A percentile compares a stretch with the other conserved stretches of the same genome.
These are phyloP conservation scores for Ochropacha duplaris DNA, from an alignment of 2,888 invertebrate species.

Conservation along the genomic window DNA sequence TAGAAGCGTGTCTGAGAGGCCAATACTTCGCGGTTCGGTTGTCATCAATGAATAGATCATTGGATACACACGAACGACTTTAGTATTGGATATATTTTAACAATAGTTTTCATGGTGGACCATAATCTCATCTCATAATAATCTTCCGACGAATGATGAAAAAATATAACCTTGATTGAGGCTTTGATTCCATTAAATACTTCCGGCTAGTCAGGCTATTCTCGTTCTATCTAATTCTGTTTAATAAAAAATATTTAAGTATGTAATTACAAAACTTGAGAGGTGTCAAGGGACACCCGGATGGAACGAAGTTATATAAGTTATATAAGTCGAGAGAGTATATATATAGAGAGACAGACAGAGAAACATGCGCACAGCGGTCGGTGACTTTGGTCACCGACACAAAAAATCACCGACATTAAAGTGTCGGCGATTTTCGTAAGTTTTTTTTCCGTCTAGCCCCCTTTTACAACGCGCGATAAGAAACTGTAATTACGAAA, in stretches of 20 bases:
- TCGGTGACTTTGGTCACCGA: too few relatives aligned
- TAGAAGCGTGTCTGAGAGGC: slow-evolving; percentile 48
- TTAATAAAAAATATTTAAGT: slow-evolving; percentile 25
- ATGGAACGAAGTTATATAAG: too few relatives aligned
- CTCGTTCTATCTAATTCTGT: not conserved
- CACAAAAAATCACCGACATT: too few relatives aligned
- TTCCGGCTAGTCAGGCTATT: not conserved
- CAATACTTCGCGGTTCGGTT: slow-evolving; percentile 54
- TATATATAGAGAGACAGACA: too few relatives aligned
- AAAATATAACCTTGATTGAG: slow-evolving; percentile 9
- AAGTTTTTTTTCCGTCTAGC: too few relatives aligned
- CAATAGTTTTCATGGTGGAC: slow-evolving; percentile 39
- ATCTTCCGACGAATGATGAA: slow-evolving; percentile 15
- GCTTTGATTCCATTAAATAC: slow-evolving; percentile 7
- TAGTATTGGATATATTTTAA: slow-evolving; percentile 41
- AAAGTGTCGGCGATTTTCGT: too few relatives aligned
- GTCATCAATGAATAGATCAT: slow-evolving; percentile 53
- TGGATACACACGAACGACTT: slow-evolving; percentile 60
- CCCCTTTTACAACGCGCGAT: too few relatives aligned
- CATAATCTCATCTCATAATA: slow-evolving; percentile 26
- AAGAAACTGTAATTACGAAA: slow-evolving; percentile 18
- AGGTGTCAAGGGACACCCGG: too few relatives aligned
- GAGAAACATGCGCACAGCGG: too few relatives aligned
- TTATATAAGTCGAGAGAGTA: too few relatives aligned
- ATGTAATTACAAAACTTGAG: too few relatives aligned